These are phyloP conservation scores for Drosophila demipolita DNA, from an alignment of 2,888 invertebrate species.

Conservation along the genomic window DNA sequence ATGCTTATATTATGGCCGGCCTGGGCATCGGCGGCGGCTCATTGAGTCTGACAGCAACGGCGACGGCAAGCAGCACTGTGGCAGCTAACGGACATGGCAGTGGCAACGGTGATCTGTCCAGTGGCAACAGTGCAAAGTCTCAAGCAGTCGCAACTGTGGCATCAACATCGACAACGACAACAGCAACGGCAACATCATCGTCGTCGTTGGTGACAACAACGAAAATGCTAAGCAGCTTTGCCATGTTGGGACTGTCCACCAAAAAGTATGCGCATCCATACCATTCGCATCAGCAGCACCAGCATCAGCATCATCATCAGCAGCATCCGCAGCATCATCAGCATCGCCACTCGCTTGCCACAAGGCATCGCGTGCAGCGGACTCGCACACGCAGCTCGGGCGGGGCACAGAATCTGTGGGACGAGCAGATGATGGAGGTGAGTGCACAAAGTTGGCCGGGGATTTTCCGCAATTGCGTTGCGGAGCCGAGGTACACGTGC, in stretches of 20 bases:
- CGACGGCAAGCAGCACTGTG: constrained; percentile 28
- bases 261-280: constrained; percentile 63
- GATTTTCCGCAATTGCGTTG: background rate
- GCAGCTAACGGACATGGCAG: constrained; percentile 45
- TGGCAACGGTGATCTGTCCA: constrained; percentile 39
- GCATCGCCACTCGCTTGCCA: constrained; percentile 81
- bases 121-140: constrained; percentile 14
- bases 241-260: constrained; percentile 63
- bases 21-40: constrained; percentile 81
- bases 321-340: constrained; percentile 73
- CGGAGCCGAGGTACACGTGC: no score
- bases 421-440: constrained; percentile 85
- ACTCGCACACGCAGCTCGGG: constrained; percentile 84
- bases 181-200: constrained; percentile 12
- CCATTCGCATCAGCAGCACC: constrained; percentile 72
- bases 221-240: constrained; percentile 60
- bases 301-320: constrained; percentile 71
- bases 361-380: constrained; percentile 83
- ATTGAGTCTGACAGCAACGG: constrained; percentile 56
- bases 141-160: constrained; percentile 15
- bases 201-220: constrained; percentile 22
- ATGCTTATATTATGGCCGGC: constrained; percentile 81
- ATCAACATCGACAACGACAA: constrained; percentile 2
- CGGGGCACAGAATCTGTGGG: constrained; percentile 84
- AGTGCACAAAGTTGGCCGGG: constrained; percentile 20